Conservation (phyloP, 2,888 invertebrate species). For the Sinodicranocentrus sp. region DNA sequence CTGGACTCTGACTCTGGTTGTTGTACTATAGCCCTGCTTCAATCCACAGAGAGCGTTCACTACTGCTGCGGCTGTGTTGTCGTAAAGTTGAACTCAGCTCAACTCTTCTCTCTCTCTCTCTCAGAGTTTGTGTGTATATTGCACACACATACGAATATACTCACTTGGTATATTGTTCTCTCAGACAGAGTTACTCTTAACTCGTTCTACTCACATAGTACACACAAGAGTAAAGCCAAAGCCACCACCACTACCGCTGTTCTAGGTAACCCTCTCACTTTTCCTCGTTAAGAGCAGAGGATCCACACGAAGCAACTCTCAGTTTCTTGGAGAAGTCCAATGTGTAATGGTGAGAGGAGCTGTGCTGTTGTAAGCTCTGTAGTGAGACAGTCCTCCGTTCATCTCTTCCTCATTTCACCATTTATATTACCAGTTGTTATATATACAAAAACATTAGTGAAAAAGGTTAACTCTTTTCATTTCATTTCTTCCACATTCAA, state of each 20-base stretch:
- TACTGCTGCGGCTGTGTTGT: conserved; percentile 31
- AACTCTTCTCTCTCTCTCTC: conserved; percentile 16
- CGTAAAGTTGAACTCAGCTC: conserved; percentile 39
- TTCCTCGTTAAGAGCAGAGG: conserved; percentile 40
- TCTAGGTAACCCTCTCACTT: background rate
- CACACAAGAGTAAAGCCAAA: background rate
- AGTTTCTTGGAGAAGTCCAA: conserved; percentile 65
- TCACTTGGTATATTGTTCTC: background rate
- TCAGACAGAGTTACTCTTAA: background rate
- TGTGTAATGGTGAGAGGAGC: conserved; percentile 45
- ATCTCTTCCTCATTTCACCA: conserved; percentile 29
- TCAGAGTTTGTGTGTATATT: no score
- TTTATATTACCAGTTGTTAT: no score
- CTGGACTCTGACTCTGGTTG: conserved; percentile 19
- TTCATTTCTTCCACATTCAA: conserved; percentile 4
- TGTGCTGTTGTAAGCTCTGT: conserved; percentile 48
- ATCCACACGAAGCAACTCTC: conserved; percentile 44
- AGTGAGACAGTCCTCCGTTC: conserved; percentile 40
- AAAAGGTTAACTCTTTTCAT: background rate
- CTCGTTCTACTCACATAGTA: background rate
- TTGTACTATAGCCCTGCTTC: background rate
- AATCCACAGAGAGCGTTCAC: no score
- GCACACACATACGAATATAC: background rate
- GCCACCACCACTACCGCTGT: background rate
- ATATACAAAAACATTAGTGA: no score